Evolutionary conservation across 92 coral and sea anemone species (phyloP).

Genomic region (Epizoanthus rinbou): DNA sequence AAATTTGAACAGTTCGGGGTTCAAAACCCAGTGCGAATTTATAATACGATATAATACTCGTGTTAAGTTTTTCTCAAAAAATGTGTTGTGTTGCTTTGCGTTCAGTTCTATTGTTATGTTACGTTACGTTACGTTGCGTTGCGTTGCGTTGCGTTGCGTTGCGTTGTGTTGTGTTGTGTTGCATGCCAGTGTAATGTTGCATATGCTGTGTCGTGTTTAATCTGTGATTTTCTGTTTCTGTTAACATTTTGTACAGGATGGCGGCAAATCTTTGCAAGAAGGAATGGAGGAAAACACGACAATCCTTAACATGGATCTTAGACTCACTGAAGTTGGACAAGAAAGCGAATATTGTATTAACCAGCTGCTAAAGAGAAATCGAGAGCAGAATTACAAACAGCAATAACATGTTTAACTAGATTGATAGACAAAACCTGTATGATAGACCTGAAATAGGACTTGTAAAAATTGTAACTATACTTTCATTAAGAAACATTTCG

Average conservation of each 20-base stretch:
- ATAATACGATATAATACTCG: no score
- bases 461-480: neutral
- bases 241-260: slow-evolving; percentile 61
- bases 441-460: neutral
- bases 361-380: slow-evolving; percentile 87
- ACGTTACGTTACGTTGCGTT: no score
- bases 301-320: slow-evolving; percentile 83
- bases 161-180: no score
- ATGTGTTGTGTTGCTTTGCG: no score
- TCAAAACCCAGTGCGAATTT: no score
- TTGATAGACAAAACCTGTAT: neutral
- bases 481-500: neutral
- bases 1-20: no score
- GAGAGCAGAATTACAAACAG: slow-evolving; percentile 77
- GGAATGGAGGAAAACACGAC: slow-evolving; percentile 97
- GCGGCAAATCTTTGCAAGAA: slow-evolving; percentile 91
- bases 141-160: no score
- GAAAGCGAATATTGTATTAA: slow-evolving; percentile 96
- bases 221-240: neutral
- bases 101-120: no score
- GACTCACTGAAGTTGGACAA: slow-evolving; percentile 94
- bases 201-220: no score
- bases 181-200: no score
- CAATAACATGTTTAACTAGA: slow-evolving; percentile 15
- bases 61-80: no score